Evolutionary conservation across 35 echinoderm and acorn worm genomes (phyloP), one percentile per base, ranked within the genome.

Genomic region (Nesometra sesokonis): DNA sequence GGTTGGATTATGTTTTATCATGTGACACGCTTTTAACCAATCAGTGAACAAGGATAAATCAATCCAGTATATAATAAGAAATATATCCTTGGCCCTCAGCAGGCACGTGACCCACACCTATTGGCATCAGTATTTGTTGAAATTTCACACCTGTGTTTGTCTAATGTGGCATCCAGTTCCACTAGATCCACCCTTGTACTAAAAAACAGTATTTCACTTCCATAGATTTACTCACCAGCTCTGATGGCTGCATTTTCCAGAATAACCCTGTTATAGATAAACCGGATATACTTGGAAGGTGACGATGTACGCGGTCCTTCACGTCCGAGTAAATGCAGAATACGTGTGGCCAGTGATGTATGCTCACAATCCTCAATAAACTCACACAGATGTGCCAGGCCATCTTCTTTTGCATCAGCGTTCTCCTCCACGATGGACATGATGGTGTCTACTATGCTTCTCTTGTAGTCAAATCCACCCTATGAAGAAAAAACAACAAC

Each of bases 311-410:
- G 90, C 33, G 96, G 96, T 5, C 96, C 96, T 78, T 99, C 96
- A 23, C 93, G 92, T 13, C 96, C 96, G 5, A 99, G 86, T 34
- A 99, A 93, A 47, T 99, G 96, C 33, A 99, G 82, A 85, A 99
- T 99, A 36, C 96, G 92, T 11, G 90, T 93, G 13, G 96, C 96
- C 46, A 99, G 82, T 27, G 92, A 94, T 11, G 92, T 94, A 52
- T 99, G 96, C 82, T 99, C 96, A 80, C 96, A 99, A 81, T 99
- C 96, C 77, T 99, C 92, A 78, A 99, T 99, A 81, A 99, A 99
- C 77, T 99, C 96, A 94, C 96, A 99, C 17, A 99, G 84, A 77
- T 99, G 96, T 31, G 93, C 90, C 46, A 94, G 84, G 35, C 96
- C 96, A 15, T 90, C 93, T 90, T 99, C 96, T 35, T 99, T 99